Percentiles rank a stretch among this genome's conserved stretches.
phyloP scores from a whole-genome alignment of 2,888 invertebrate genomes.

The Tortricodes alternella region DNA sequence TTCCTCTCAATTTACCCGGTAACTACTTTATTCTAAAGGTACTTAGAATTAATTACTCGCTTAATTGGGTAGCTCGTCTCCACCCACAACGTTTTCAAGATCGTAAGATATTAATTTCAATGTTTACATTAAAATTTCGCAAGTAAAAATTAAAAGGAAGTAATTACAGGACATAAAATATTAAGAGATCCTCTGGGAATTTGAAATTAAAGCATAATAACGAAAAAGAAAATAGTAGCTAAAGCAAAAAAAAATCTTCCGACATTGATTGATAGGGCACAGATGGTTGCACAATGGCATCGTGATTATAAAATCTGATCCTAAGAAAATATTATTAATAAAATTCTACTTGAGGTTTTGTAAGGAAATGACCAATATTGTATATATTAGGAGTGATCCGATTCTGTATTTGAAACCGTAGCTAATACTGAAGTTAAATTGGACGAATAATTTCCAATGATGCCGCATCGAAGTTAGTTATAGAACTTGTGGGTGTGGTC shows the following conservation, averaged over 20 bases:
- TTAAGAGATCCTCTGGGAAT: slow-evolving; percentile 5
- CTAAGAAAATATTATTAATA: slow-evolving; percentile 60
- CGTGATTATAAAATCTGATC: slow-evolving; percentile 57
- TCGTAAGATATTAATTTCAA: slow-evolving; percentile 5
- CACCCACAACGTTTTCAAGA: slow-evolving; percentile 4
- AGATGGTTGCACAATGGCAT: slow-evolving; percentile 69
- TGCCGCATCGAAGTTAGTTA: slow-evolving; percentile 51
- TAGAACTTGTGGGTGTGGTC: slow-evolving; percentile 65
- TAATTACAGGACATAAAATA: neutral
- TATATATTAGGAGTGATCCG: slow-evolving; percentile 31
- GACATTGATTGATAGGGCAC: slow-evolving; percentile 66
- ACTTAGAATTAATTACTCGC: slow-evolving; percentile 27
- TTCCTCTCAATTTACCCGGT: slow-evolving; percentile 66
- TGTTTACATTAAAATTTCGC: neutral
- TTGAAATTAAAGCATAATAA: slow-evolving; percentile 27
- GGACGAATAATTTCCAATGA: slow-evolving; percentile 49
- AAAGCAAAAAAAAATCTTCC: slow-evolving; percentile 30
- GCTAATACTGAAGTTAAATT: slow-evolving; percentile 35
- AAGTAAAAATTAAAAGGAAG: neutral
- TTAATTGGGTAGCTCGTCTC: slow-evolving; percentile 7
- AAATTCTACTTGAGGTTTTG: slow-evolving; percentile 20
- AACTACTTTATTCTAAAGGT: slow-evolving; percentile 37
- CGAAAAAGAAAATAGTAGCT: slow-evolving; percentile 29
- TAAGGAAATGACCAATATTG: neutral
- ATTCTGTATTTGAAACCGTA: slow-evolving; percentile 30